Evolutionary conservation across 37 sponge, comb jelly and placozoan species (phyloP), one percentile per base, ranked within the genome.

Genomic region (Axinella damicornis): DNA sequence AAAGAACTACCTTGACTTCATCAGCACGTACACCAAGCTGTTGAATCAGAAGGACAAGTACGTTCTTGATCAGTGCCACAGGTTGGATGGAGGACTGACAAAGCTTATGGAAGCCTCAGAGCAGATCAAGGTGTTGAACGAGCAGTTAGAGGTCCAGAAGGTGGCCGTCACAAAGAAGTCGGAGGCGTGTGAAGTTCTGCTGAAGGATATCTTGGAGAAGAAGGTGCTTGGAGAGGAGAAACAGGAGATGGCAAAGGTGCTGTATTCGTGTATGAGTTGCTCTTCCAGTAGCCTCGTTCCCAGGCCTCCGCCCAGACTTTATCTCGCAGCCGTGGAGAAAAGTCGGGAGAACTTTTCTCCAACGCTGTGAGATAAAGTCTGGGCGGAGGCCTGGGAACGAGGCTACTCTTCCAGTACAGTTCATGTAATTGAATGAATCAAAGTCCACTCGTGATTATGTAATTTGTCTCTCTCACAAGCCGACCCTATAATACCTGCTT

Each of bases 1-100:
- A 2, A 99, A 99, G 85, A 99, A 99, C 90, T 99, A 99, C 69
- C 91, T 99, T 24, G 99, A 99, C 82, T 99, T 97, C 74, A 93
- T 99, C 69, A 89, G 86, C 80, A 86, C 91, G 12, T 97, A 95
- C 67, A 90, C 92, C 20, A 84, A 82, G 33, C 89, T 98, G 21
- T 93, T 46, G 46, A 69, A 83, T 38, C 91, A 96, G 73, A 94
- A 98, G 70, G 95, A 98, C 84, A 98, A 96, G 55, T 86, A 85
- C 54, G 92, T 98, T 46, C 58, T 77, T 37, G 97, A 96, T 46
- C 94, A 98, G 89, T 98, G 96, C 83, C 86, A 91, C 37, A 79
- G 99, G 34, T 76, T 99, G 70, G 70, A 84, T 54, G 93, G 98
- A 33, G 99, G 99, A 57, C 80, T 99, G 60, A 92, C 85, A 20